Percentiles rank a stretch among this genome's conserved stretches.
phyloP scores from a whole-genome alignment of 2,888 invertebrate genomes.

The Cecidostiba fungosa region DNA sequence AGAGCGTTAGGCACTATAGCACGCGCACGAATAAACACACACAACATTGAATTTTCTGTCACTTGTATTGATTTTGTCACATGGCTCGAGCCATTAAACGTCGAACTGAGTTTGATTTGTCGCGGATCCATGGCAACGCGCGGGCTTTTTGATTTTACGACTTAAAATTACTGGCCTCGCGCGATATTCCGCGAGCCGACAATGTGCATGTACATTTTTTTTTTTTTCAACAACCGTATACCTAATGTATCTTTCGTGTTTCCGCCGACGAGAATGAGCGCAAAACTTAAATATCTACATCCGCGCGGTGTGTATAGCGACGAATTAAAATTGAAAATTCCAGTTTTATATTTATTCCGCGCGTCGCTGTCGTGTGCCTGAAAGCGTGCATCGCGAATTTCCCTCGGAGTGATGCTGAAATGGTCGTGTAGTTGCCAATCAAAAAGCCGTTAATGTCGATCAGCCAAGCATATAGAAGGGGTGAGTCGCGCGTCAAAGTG shows the following conservation, averaged over 20 bases:
- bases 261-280: background rate
- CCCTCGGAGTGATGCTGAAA: background rate
- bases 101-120: conserved; percentile 67
- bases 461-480: conserved; percentile 37
- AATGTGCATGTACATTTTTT: background rate
- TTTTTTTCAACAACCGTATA: background rate
- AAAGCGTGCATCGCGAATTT: background rate
- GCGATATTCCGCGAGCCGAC: no score
- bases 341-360: background rate
- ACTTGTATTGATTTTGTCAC: conserved; percentile 77
- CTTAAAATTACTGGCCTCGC: conserved; percentile 46
- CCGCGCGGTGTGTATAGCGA: background rate
- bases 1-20: conserved; percentile 60
- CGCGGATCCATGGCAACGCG: conserved; percentile 59
- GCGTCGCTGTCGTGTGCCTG: background rate
- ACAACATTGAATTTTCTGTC: conserved; percentile 72
- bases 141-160: conserved; percentile 60
- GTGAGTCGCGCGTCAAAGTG: no score
- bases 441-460: conserved; percentile 53
- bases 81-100: conserved; percentile 72
- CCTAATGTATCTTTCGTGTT: conserved; percentile 46
- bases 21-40: conserved; percentile 70
- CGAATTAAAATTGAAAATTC: conserved; percentile 12
- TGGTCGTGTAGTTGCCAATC: conserved; percentile 51
- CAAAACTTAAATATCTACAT: background rate